phyloP scores from a whole-genome alignment of 1,140 invertebrate species.

The Drosophila neocordata region DNA sequence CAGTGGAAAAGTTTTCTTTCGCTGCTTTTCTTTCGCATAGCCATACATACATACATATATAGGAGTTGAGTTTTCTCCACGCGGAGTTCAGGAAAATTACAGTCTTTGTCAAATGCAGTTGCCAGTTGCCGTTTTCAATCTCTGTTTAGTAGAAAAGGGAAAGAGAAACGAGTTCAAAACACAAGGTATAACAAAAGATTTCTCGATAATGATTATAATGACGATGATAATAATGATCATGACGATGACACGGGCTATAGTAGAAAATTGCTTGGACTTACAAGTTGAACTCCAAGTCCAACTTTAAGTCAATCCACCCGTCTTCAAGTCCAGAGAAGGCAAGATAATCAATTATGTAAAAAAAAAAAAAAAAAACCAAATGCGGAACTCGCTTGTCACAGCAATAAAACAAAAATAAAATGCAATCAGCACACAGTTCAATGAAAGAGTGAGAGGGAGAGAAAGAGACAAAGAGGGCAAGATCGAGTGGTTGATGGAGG shows the following conservation, averaged over 20 bases:
- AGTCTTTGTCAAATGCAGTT: slow-evolving; percentile 68
- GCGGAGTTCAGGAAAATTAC: slow-evolving; percentile 55
- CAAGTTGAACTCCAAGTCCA: slow-evolving; percentile 24
- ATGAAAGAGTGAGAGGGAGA: neutral
- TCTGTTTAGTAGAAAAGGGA: slow-evolving; percentile 33
- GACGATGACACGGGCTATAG: neutral
- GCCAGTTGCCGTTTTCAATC: slow-evolving; percentile 4
- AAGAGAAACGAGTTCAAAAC: slow-evolving; percentile 58
- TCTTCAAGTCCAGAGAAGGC: slow-evolving; percentile 15
- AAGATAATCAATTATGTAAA: slow-evolving; percentile 76
- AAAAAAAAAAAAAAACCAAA: slow-evolving; percentile 37
- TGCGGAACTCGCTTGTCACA: slow-evolving; percentile 19
- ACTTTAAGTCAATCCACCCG: neutral
- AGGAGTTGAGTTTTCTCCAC: slow-evolving; percentile 27
- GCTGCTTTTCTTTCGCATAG: slow-evolving; percentile 23
- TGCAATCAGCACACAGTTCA: slow-evolving; percentile 12
- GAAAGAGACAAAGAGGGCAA: neutral
- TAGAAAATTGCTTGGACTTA: neutral
- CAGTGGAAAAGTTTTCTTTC: slow-evolving; percentile 47
- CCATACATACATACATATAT: too few species aligned
- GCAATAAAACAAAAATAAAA: slow-evolving; percentile 35
- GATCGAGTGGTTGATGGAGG: neutral
- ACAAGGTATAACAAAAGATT: slow-evolving; percentile 16
- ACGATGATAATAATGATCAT: slow-evolving; percentile 7
- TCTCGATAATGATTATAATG: neutral